Evolutionary conservation across 2,797 vertebrate genomes (phyloP).

Genomic region (Paramormyrops hopkinsi): DNA sequence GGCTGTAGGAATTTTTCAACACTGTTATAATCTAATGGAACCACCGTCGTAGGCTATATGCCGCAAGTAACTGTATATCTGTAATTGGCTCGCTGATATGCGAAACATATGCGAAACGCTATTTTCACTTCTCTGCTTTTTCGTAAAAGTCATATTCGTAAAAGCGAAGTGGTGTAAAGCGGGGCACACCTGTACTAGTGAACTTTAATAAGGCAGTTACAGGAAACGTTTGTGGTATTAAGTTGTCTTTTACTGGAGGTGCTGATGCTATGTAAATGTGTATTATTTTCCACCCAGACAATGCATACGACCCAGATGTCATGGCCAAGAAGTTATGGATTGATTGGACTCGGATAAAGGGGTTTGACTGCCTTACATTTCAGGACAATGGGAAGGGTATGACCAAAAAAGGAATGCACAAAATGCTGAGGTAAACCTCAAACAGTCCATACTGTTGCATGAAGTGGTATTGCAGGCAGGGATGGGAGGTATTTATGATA

Average conservation of each 20-base stretch:
- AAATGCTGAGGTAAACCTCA: slow-evolving; percentile 83
- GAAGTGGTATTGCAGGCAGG: too few species aligned
- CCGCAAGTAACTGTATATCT: background rate
- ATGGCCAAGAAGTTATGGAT: slow-evolving; percentile 89
- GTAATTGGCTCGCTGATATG: background rate
- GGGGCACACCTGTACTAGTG: background rate
- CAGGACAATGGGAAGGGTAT: slow-evolving; percentile 88
- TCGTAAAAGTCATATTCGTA: background rate
- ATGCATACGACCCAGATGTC: slow-evolving; percentile 92
- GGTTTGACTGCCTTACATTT: slow-evolving; percentile 72
- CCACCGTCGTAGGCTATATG: background rate
- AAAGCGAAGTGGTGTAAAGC: background rate
- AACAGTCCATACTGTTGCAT: too few species aligned
- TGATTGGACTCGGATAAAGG: slow-evolving; percentile 71
- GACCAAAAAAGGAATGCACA: slow-evolving; percentile 72
- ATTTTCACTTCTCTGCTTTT: background rate
- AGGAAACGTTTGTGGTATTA: background rate
- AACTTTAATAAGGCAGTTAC: background rate
- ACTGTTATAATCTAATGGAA: background rate
- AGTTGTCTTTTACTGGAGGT: background rate
- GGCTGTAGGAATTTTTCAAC: background rate
- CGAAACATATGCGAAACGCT: background rate
- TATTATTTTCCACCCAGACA: slow-evolving; percentile 62
- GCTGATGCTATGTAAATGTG: background rate
- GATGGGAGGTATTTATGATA: too few species aligned